These are phyloP conservation scores for Microcebus griseorufus DNA, from an alignment of 2,113 vertebrate genomes.

Conservation along the genomic window DNA sequence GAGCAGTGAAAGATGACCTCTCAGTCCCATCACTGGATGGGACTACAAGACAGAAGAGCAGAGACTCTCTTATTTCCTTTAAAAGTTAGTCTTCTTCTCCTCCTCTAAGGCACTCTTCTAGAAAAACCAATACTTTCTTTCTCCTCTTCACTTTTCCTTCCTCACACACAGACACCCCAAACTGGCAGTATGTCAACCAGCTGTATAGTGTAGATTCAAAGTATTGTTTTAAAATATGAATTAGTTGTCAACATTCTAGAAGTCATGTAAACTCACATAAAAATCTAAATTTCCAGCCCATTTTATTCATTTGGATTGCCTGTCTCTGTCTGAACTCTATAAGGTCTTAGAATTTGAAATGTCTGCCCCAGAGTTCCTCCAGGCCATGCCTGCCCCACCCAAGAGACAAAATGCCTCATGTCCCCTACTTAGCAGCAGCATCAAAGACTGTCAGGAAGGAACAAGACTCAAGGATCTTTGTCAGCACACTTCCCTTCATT, in stretches of 20 bases:
- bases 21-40: background rate
- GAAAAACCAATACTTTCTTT: background rate
- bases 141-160: background rate
- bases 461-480: background rate
- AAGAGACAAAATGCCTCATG: background rate
- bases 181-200: background rate
- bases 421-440: background rate
- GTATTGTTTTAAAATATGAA: background rate
- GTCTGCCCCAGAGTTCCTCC: background rate
- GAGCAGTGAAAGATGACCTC: background rate
- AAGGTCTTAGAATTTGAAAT: background rate
- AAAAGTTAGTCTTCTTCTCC: background rate
- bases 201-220: background rate
- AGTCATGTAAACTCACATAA: background rate
- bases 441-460: background rate
- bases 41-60: background rate
- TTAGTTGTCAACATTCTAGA: background rate
- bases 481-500: background rate
- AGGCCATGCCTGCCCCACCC: background rate
- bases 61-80: background rate
- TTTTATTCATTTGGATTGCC: background rate
- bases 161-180: background rate
- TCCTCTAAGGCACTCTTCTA: background rate
- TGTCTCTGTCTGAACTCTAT: background rate
- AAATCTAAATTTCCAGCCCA: background rate